These are phyloP conservation scores for Nyctibius grandis DNA, from an alignment of 2,797 vertebrate species.

Conservation along the genomic window DNA sequence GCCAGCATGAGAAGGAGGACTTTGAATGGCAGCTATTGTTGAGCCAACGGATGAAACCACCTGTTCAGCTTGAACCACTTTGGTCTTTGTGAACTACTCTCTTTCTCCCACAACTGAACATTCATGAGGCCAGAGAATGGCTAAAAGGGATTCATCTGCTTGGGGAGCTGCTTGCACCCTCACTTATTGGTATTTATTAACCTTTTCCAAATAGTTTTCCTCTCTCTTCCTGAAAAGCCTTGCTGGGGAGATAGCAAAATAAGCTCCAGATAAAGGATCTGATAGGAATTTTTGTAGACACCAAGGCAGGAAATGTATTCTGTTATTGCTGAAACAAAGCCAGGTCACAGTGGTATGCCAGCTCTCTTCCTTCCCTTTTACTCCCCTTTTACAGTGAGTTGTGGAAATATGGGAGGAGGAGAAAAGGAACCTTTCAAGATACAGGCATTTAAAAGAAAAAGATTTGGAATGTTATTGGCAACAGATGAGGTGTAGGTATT, in stretches of 20 bases:
- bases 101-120: background rate
- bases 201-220: background rate
- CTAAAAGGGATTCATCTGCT: background rate
- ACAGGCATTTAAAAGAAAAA: background rate
- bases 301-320: slow-evolving; percentile 3
- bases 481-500: background rate
- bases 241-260: background rate
- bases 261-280: background rate
- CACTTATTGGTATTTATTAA: background rate
- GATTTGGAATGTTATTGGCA: background rate
- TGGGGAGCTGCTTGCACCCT: background rate
- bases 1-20: background rate
- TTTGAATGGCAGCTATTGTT: background rate
- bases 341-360: background rate
- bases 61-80: background rate
- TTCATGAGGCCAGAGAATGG: background rate
- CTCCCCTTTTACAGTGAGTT: background rate
- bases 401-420: background rate
- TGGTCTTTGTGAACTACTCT: background rate
- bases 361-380: background rate
- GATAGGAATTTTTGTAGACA: background rate
- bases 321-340: background rate
- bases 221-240: background rate
- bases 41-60: background rate
- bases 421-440: background rate